A percentile compares a stretch with the other conserved stretches of the same genome.
phyloP scores from a whole-genome alignment of 2,888 invertebrate species.

The Dolichomitus sp. region DNA sequence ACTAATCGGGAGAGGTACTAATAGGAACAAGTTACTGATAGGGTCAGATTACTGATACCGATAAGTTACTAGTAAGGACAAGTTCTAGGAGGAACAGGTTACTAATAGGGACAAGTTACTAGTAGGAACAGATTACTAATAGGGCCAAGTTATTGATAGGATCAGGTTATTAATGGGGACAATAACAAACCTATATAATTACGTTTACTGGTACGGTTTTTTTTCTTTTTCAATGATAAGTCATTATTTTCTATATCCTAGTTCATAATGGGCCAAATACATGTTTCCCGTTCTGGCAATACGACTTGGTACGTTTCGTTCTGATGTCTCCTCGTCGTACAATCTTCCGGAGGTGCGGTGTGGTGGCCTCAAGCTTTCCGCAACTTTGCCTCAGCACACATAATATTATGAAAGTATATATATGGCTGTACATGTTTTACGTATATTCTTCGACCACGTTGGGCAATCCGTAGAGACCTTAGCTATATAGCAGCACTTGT shows the following conservation, averaged over 20 bases:
- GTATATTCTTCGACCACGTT: slow-evolving; percentile 36
- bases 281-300: slow-evolving; percentile 29
- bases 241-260: neutral
- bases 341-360: slow-evolving; percentile 18
- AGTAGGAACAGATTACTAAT: too few species aligned
- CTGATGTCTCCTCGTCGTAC: slow-evolving; percentile 22
- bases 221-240: slow-evolving; percentile 12
- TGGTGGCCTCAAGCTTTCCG: slow-evolving; percentile 39
- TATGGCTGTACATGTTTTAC: slow-evolving; percentile 1
- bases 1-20: too few species aligned
- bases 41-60: too few species aligned
- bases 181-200: too few species aligned
- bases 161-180: too few species aligned
- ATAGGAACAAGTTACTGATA: too few species aligned
- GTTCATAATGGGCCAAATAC: slow-evolving; percentile 17
- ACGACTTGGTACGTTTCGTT: slow-evolving; percentile 20
- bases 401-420: slow-evolving; percentile 34
- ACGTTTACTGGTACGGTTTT: neutral
- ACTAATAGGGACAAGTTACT: too few species aligned
- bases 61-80: too few species aligned
- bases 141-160: too few species aligned
- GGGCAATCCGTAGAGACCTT: slow-evolving; percentile 52
- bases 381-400: slow-evolving; percentile 45
- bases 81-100: too few species aligned
- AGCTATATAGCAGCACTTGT: slow-evolving; percentile 39